Percentiles rank a stretch among this genome's conserved stretches.
These are phyloP conservation scores for Mustelus asterias DNA, from an alignment of 2,113 vertebrate species.

Conservation along the genomic window DNA sequence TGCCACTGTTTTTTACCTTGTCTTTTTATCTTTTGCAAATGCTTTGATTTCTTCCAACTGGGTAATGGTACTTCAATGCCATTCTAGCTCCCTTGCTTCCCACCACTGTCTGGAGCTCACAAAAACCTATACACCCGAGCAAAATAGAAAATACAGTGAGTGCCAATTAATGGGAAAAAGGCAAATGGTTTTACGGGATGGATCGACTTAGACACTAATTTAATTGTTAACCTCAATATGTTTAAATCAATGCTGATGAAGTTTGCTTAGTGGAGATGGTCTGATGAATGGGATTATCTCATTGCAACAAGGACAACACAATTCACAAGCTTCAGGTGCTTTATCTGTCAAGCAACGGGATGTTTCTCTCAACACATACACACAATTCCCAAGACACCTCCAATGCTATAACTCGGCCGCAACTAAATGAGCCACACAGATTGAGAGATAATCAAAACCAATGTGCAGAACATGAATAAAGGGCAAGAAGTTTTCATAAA, in stretches of 20 bases:
- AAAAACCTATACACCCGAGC: not conserved
- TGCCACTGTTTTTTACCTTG: not conserved
- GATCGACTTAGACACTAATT: constrained; percentile 20
- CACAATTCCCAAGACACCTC: not conserved
- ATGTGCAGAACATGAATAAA: constrained; percentile 4
- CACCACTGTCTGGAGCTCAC: not conserved
- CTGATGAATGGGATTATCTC: constrained; percentile 34
- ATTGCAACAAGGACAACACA: constrained; percentile 23
- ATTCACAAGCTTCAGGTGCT: not conserved
- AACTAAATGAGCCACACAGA: not conserved
- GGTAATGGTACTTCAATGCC: not conserved
- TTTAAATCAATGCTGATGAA: constrained; percentile 34
- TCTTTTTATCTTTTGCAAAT: not conserved
- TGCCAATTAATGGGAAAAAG: constrained; percentile 7
- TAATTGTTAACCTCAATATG: constrained; percentile 29
- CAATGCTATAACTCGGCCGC: not conserved
- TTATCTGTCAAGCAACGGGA: not conserved
- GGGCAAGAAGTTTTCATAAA: not conserved
- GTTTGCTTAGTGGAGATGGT: constrained; percentile 21
- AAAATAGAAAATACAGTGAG: not conserved
- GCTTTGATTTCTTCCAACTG: not conserved
- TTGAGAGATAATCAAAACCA: constrained; percentile 12
- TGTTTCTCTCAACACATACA: constrained; percentile 23
- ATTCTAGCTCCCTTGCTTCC: not conserved
- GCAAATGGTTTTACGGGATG: constrained; percentile 21